These are phyloP conservation scores for Boleophthalmus pectinirostris DNA, from an alignment of 2,113 vertebrate genomes.

Conservation along the genomic window DNA sequence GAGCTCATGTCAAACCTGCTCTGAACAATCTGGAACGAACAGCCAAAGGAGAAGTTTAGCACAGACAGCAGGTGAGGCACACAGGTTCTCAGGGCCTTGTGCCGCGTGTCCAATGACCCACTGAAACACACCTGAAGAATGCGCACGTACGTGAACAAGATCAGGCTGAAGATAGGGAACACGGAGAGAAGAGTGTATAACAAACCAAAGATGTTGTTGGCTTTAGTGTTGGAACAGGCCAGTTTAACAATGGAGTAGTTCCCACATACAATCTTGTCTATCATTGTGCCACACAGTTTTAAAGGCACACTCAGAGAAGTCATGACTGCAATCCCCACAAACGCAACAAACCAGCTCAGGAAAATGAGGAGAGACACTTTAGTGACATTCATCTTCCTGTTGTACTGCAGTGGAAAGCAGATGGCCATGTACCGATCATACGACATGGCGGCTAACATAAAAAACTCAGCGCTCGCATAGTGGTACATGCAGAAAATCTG, in stretches of 20 bases:
- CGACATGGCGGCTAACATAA: constrained; percentile 21
- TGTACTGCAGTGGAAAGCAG: constrained; percentile 8
- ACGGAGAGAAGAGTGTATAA: background rate
- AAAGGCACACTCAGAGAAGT: constrained; percentile 29
- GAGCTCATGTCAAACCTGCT: constrained; percentile 42
- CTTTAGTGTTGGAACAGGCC: constrained; percentile 50
- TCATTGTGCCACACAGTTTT: constrained; percentile 49
- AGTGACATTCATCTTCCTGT: background rate
- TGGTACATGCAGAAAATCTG: constrained; percentile 8
- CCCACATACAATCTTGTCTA: constrained; percentile 57
- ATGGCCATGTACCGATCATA: constrained; percentile 19
- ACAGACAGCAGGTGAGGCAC: constrained; percentile 50
- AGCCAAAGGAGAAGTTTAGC: constrained; percentile 46
- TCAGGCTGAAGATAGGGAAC: constrained; percentile 3
- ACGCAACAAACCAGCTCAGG: background rate
- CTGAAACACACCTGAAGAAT: constrained; percentile 12
- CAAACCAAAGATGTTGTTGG: constrained; percentile 52
- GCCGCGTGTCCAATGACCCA: background rate
- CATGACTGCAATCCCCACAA: background rate
- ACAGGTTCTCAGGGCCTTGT: constrained; percentile 39
- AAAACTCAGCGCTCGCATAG: constrained; percentile 1
- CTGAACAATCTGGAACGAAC: constrained; percentile 47
- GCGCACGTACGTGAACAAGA: constrained; percentile 26
- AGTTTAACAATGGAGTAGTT: constrained; percentile 59
- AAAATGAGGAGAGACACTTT: background rate